These are phyloP conservation scores for Bos indicus DNA, from an alignment of 2,113 vertebrate species.

Conservation along the genomic window DNA sequence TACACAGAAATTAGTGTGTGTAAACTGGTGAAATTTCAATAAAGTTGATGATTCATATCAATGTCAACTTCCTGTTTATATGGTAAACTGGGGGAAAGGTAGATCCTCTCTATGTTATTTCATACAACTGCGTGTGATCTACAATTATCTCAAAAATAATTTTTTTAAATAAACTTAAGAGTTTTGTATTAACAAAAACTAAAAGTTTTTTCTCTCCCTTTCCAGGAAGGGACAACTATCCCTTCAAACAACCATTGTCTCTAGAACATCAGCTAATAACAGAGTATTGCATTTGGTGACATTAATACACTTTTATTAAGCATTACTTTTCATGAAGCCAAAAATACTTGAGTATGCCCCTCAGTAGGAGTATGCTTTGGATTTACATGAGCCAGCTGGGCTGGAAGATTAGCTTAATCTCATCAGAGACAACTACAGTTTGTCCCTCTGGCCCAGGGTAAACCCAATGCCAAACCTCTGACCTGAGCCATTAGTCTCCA, in stretches of 20 bases:
- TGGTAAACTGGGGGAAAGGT: background rate
- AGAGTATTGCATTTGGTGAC: background rate
- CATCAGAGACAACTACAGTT: background rate
- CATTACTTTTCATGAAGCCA: background rate
- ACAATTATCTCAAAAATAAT: background rate
- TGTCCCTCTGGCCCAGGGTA: background rate
- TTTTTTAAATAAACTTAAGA: background rate
- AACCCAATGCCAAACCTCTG: background rate
- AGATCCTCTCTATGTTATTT: background rate
- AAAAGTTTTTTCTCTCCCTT: background rate
- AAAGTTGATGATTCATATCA: background rate
- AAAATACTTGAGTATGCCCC: background rate
- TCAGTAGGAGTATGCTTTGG: background rate
- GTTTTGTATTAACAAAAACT: background rate
- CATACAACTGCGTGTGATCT: background rate
- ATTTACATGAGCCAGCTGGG: background rate
- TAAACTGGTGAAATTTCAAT: background rate
- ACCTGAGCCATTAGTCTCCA: background rate
- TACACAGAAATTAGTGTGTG: background rate
- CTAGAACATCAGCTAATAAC: background rate
- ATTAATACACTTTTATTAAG: background rate
- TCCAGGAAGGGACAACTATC: background rate
- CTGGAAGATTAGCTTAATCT: background rate
- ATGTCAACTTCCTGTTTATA: background rate
- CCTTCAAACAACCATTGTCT: background rate